Evolutionary conservation across 2,888 invertebrate species (phyloP), one percentile per base, ranked within the genome.

Genomic region (Ethmia dodecea): DNA sequence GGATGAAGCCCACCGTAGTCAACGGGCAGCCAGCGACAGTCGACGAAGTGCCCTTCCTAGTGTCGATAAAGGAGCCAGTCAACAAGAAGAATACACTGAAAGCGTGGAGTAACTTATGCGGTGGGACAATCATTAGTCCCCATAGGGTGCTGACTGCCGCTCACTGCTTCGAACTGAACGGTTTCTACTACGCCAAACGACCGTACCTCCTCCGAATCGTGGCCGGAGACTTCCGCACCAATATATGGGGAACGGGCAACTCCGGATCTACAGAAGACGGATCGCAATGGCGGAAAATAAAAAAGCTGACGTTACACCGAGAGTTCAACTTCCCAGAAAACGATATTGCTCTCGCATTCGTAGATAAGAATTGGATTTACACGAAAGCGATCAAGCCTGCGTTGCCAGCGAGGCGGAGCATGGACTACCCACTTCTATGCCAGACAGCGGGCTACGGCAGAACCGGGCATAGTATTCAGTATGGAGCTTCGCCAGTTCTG

Each of bases 91-190:
- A 9, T 8, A n/a, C 4, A 0, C 24, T 37, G 1, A 12, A 28
- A 0, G 12, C 63, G 0, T 80, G 78, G 78, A 46, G 32, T 0
- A 74, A 69, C 28, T 20, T 78, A 0, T 81, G 80, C 11, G 78
- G 80, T 0, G 79, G 72, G 0, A 73, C 63, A 34, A 81, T 80
- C 2, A 71, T 81, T 6, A 33, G 51, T 3, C n/a, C 30, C 0
- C 3, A 3, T 1, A 61, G 48, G 11, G 66, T 80, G 0, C 30
- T 80, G 0, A 66, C 79, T 1, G 79, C 80, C 0, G 80, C 78
- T 0, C 79, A 81, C 27, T 80, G 79, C 45, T 81, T 81, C 41
- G 80, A 80, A 51, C 36, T 27, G 0, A 42, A 63, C 5, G n/a
- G 60, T 9, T 77, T 67, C 40, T 60, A 40, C 28, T 71, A 60